These are phyloP conservation scores for Rattus norvegicus DNA, from an alignment of 2,113 vertebrate species.

Conservation along the genomic window DNA sequence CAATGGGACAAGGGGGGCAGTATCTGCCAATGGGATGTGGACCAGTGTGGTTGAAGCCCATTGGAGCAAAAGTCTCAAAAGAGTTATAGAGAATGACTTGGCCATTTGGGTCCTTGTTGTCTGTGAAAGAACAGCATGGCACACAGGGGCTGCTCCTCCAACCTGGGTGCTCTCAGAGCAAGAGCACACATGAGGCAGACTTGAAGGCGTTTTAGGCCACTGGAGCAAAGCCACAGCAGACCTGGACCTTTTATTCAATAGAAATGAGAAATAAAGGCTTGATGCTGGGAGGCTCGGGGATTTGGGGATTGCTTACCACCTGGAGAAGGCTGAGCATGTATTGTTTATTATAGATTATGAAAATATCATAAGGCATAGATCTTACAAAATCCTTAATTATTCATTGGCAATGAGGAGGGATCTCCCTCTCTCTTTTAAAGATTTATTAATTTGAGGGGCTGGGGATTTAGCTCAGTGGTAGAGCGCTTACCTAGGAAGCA, in stretches of 20 bases:
- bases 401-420: background rate
- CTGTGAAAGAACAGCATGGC: background rate
- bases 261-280: background rate
- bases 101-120: background rate
- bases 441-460: no score
- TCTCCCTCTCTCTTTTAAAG: no score
- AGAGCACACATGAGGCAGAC: background rate
- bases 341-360: background rate
- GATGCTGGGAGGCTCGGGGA: background rate
- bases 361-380: background rate
- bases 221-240: constrained; percentile 4
- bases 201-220: background rate
- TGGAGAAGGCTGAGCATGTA: background rate
- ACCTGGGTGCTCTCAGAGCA: background rate
- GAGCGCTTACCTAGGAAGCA: no score
- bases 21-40: background rate
- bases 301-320: background rate
- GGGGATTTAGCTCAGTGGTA: no score
- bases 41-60: accelerated
- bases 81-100: background rate
- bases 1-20: background rate
- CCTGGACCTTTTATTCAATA: background rate
- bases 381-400: background rate
- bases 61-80: background rate
- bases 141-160: background rate